These are phyloP conservation scores for Diadema setosum DNA, from an alignment of 35 echinoderm and acorn worm genomes.

Conservation along the genomic window DNA sequence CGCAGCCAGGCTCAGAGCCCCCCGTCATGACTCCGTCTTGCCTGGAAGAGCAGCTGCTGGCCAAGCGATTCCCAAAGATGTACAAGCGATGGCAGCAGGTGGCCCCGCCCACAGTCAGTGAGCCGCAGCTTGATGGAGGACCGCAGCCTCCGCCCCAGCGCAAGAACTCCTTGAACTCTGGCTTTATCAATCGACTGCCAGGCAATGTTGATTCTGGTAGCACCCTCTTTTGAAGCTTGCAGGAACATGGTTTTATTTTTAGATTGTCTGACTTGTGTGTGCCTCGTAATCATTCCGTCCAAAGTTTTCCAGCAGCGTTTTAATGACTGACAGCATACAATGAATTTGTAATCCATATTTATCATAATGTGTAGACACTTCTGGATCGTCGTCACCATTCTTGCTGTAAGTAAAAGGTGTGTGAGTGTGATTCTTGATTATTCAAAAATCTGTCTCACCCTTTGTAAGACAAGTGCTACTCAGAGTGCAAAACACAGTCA, in stretches of 20 bases:
- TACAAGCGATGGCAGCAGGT: not conserved
- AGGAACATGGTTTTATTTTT: no score
- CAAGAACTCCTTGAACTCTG: not conserved
- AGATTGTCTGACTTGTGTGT: no score
- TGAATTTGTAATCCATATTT: not conserved
- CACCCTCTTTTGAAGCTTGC: not conserved
- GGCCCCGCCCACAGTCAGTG: not conserved
- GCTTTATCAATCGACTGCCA: not conserved
- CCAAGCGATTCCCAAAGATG: constrained; percentile 68
- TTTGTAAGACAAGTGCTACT: no score
- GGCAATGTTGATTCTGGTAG: not conserved
- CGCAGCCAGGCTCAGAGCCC: not conserved
- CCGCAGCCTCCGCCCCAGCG: not conserved
- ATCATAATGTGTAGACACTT: not conserved
- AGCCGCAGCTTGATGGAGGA: not conserved
- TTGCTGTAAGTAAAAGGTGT: no score
- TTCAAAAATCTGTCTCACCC: no score
- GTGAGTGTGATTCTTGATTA: no score
- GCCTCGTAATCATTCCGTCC: no score
- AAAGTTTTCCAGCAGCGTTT: no score
- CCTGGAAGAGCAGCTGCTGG: constrained; percentile 73
- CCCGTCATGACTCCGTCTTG: constrained; percentile 12
- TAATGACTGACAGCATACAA: no score
- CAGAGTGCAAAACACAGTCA: no score
- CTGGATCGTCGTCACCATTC: no score